Base-by-base conservation (phyloP, 1,140 invertebrate genomes). In the Ladona fulva region DNA sequence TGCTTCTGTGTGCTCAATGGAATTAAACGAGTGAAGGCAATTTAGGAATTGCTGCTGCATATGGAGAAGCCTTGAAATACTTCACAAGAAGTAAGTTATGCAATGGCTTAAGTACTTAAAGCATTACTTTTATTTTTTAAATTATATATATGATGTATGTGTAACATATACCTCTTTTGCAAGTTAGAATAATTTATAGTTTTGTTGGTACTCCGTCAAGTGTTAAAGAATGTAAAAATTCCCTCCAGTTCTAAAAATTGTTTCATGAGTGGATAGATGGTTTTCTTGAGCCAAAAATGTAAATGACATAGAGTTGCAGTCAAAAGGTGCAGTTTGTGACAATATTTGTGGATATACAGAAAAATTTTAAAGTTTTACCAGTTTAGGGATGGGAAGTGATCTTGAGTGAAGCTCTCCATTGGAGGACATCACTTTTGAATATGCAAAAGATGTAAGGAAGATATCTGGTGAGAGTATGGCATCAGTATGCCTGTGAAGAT, bases 101-200 rank as follows among this genome's bases (percentile, higher is more conserved):
- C 3, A 66, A 66, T 66, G n/a, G 52, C 52, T 66, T 3, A 22
- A 19, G 52, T 66, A 66, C 52, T 66, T 66, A 66, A 66, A 19
- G 14, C 52, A 66, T 66, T 66, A 66, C 16, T 66, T 66, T 66
- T 66, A 66, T 66, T 66, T 66, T 66, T 66, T 66, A 66, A 66
- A 66, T 66, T 6, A 19, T 66, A 37, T 37, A 37, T 37, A 5
- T n/a, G n/a, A n/a, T 5, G 29, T 37, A 37, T 37, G 29, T 37
- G 8, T 37, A 37, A 66, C 52, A 66, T 66, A 12, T 66, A 66
- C 52, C 52, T 66, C 52, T 19, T 66, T 66, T 66, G 3, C n/a
- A 22, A 66, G 14, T 16, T 66, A 37, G 8, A 37, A 37, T 37
- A 12, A 22, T 22, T 22, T 66, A 66, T 66, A 66, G 52, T 66